Evolutionary conservation across 2,888 invertebrate species (phyloP).

Genomic region (Odontomyia ornata): DNA sequence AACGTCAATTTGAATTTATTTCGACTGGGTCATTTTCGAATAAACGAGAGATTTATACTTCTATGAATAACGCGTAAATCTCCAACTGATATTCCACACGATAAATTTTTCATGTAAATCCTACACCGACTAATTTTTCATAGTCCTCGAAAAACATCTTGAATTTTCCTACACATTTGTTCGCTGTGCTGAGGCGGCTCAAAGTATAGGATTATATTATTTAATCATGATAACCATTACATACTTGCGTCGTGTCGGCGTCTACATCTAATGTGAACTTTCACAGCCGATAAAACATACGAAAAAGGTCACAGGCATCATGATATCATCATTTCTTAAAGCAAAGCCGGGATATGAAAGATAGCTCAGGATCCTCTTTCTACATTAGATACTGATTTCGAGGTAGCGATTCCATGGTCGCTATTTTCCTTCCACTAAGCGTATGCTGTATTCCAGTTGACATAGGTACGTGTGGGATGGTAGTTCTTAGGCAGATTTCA

Average conservation of each 20-base stretch:
- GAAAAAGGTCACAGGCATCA: neutral
- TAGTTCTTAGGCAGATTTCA: neutral
- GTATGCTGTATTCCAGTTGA: neutral
- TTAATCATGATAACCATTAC: constrained; percentile 13
- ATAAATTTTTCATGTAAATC: neutral
- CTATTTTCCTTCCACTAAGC: neutral
- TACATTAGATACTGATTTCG: too few relatives aligned
- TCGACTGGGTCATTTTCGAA: too few relatives aligned
- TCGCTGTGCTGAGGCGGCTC: neutral
- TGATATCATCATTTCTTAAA: neutral
- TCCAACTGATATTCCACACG: too few relatives aligned
- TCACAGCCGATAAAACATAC: neutral
- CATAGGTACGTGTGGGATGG: neutral
- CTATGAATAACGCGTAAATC: too few relatives aligned
- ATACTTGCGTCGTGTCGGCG: neutral
- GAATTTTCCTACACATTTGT: neutral
- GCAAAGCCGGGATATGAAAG: neutral
- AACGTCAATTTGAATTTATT: too few relatives aligned
- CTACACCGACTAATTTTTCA: neutral
- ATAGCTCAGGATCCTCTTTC: neutral
- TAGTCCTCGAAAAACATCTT: neutral
- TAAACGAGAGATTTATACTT: too few relatives aligned
- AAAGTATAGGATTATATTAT: neutral
- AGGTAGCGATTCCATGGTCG: too few relatives aligned
- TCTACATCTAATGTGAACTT: neutral